phyloP scores from a whole-genome alignment of 2,113 vertebrate genomes.

The Aegithalos caudatus region DNA sequence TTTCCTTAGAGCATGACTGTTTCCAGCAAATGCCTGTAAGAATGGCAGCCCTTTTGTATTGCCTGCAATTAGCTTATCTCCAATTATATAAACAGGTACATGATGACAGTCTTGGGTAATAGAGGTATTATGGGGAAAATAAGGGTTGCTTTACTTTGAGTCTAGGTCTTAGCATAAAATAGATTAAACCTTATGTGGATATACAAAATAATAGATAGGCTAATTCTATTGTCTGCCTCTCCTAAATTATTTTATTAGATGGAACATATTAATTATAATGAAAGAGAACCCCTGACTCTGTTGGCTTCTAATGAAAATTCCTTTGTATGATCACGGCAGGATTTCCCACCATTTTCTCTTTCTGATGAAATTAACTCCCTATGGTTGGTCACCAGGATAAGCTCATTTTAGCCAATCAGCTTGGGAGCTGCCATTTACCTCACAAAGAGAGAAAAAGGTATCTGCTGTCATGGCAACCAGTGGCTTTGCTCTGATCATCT shows the following conservation, averaged over 20 bases:
- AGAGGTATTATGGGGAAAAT: conserved; percentile 64
- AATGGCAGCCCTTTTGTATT: conserved; percentile 63
- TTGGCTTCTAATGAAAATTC: conserved; percentile 77
- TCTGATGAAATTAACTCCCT: conserved; percentile 79
- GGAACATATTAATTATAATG: conserved; percentile 76
- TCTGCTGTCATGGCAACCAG: conserved; percentile 81
- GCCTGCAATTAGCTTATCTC: conserved; percentile 67
- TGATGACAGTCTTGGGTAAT: conserved; percentile 32
- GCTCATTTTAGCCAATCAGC: conserved; percentile 82
- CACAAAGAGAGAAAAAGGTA: conserved; percentile 73
- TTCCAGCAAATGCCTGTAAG: conserved; percentile 37
- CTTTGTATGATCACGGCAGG: conserved; percentile 70
- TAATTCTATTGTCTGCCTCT: conserved; percentile 70
- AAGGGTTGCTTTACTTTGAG: conserved; percentile 66
- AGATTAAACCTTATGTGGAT: conserved; percentile 66
- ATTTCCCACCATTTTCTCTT: conserved; percentile 77
- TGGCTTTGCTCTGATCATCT: conserved; percentile 71
- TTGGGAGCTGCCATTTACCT: conserved; percentile 80
- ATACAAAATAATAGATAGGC: conserved; percentile 62
- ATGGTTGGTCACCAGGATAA: conserved; percentile 76
- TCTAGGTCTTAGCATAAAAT: conserved; percentile 61
- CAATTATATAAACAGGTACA: conserved; percentile 65
- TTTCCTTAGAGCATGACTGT: neutral
- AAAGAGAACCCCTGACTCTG: conserved; percentile 69
- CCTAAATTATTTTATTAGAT: conserved; percentile 77